Conservation (phyloP, 2,888 invertebrate species). For the Oxystoma pomonae region DNA sequence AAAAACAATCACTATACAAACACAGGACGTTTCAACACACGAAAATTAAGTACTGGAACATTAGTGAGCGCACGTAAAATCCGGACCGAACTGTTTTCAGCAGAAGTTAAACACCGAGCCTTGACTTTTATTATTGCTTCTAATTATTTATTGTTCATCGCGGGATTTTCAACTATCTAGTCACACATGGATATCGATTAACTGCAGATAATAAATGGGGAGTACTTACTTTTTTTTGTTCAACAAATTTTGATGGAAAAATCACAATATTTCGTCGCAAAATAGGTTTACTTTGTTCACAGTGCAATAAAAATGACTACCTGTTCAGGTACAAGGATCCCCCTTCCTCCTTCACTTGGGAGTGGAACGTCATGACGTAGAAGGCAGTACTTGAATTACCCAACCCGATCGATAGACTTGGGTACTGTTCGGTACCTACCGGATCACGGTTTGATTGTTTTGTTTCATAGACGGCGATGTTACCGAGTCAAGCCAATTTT, state of each 20-base stretch:
- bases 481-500: too few relatives aligned
- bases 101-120: not conserved
- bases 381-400: not conserved
- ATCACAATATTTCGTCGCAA: not conserved
- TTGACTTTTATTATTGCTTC: not conserved
- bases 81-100: not conserved
- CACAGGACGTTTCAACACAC: too few relatives aligned
- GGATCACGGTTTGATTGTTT: too few relatives aligned
- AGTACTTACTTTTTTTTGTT: not conserved
- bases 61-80: not conserved
- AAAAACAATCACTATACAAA: too few relatives aligned
- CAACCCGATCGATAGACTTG: not conserved
- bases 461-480: too few relatives aligned
- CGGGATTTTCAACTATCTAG: not conserved
- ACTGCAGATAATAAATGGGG: not conserved
- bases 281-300: not conserved
- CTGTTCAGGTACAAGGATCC: constrained; percentile 13
- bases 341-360: not conserved
- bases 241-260: not conserved
- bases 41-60: too few relatives aligned
- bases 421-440: too few relatives aligned
- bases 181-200: not conserved
- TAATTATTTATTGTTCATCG: not conserved
- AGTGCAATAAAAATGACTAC: constrained; percentile 2
- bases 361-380: not conserved